Base-by-base conservation (phyloP, 2,113 vertebrate genomes). In the Megaleporinus macrocephalus region DNA sequence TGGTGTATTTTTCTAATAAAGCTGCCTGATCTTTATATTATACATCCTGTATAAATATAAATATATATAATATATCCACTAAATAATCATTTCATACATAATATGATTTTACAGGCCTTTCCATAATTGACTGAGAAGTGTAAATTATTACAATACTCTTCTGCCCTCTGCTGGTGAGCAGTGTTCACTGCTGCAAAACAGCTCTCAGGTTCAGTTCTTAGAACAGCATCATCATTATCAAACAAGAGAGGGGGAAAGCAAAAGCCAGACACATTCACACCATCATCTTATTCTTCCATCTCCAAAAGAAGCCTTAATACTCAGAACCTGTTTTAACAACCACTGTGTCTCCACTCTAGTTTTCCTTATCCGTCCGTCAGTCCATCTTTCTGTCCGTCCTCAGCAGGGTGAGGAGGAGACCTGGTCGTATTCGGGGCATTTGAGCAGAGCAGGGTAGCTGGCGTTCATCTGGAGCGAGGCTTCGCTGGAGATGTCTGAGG, bases 351-450 rank as follows among this genome's bases (percentile, higher is more conserved):
- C 44, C 26, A n/a, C 5, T 41, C 44, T 36, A 36, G 36, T 36
- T 7, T 7, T 36, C 18, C 10, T 26, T 41, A 51, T 16, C 15
- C 36, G 14, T 76, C 27, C 26, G 6, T 66, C 76, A 26, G 12
- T n/a, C 57, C 47, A 22, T 65, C 22, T 51, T 9, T 47, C 79
- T 65, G 16, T 75, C 4, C 36, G 18, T 0, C 62, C 88, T 97
- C 95, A 97, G 90, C 96, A 97, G 0, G 96, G 95, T 0, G 96
- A 97, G 0, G 96, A 97, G 29, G 96, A 96, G 95, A 97, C 95
- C 77, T 95, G 96, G 88, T 97, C 94, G 0, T 97, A 97, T 83
- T 96, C 95, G 0, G 96, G 96, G 84, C 96, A 97, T 87, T 96
- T 97, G 89, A 97, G 96, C 76, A 97, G 94, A 24, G 95, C 95